Conservation (phyloP, 2,113 vertebrate genomes). For the Podocnemis expansa region DNA sequence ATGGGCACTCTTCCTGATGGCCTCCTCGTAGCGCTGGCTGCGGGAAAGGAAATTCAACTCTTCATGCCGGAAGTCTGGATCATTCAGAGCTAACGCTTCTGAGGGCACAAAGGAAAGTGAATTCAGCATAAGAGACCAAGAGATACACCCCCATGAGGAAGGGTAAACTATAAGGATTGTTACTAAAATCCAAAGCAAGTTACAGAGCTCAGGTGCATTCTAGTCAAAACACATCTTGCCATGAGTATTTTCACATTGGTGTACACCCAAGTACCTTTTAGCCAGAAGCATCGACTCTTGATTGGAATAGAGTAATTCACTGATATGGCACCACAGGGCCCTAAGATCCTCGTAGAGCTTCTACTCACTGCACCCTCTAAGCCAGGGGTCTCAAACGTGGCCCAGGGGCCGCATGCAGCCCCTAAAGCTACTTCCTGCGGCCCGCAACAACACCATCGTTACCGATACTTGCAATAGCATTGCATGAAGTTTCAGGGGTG, state of each 20-base stretch:
- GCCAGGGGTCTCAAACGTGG: too few relatives aligned
- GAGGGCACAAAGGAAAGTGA: slow-evolving; percentile 6
- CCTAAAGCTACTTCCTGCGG: too few relatives aligned
- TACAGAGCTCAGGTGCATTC: neutral
- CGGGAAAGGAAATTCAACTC: slow-evolving; percentile 93
- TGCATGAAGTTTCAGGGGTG: too few relatives aligned
- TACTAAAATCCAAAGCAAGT: neutral
- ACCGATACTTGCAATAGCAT: too few relatives aligned
- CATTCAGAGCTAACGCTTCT: slow-evolving; percentile 89
- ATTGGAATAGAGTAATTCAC: neutral
- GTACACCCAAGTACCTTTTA: neutral
- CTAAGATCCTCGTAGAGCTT: neutral
- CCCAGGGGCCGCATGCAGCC: too few relatives aligned
- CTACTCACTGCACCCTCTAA: too few relatives aligned
- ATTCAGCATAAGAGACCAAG: neutral
- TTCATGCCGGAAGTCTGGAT: slow-evolving; percentile 90
- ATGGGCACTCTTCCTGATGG: slow-evolving; percentile 88
- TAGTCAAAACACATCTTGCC: neutral
- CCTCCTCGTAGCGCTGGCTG: slow-evolving; percentile 92
- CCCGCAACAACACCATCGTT: too few relatives aligned
- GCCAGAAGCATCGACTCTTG: neutral
- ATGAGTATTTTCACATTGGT: neutral
- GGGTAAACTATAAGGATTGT: neutral
- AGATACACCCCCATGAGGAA: neutral
- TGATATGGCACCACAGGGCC: neutral